Evolutionary conservation across 2,113 vertebrate species (phyloP), one percentile per base, ranked within the genome.

Genomic region (Struthidea cinerea): DNA sequence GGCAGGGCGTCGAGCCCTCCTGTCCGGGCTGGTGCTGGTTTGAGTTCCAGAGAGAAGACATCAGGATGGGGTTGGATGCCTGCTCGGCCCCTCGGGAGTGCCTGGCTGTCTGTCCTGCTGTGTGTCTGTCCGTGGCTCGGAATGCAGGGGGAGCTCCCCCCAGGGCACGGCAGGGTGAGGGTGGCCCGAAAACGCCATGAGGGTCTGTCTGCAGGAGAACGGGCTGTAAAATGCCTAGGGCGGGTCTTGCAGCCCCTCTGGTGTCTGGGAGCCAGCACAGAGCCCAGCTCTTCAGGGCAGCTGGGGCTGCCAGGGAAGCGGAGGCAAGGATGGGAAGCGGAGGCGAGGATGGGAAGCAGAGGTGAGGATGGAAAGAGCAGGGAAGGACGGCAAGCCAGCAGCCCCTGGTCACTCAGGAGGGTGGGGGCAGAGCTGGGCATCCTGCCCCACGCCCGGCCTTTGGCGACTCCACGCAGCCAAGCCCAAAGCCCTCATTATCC

Each of bases 191-290:
- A 16, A 2, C 0, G 8, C 56, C 10, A 0, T 0, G 56, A 37
- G 24, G 68, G 24, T 3, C 15, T 7, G 3, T 37, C 28, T 39
- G 59, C 4, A 8, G 55, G 55, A 47, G n/a, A 22, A 37, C 1
- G 7, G 7, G 1, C 7, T 13, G 57, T 5, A 7, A 76, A 39
- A 11, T 10, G 11, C 24, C 68, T 0, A 0, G 16, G n/a, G 63
- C 12, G 23, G 67, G 65, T 7, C 21, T 32, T 44, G 61, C 30
- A 47, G 84, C 41, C 12, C 12, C 27, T 22, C 14, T 0, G 2
- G 61, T 15, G 30, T 49, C 30, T 50, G 14, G 64, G 57, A 35
- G 46, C 14, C 37, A 35, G 41, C 2, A 3, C 37, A 30, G 5
- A 41, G 75, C 33, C 33, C 49, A 7, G 50, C 24, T 59, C 59